phyloP scores from a whole-genome alignment of 2,113 vertebrate genomes.

The Pomatorhinus ruficollis region DNA sequence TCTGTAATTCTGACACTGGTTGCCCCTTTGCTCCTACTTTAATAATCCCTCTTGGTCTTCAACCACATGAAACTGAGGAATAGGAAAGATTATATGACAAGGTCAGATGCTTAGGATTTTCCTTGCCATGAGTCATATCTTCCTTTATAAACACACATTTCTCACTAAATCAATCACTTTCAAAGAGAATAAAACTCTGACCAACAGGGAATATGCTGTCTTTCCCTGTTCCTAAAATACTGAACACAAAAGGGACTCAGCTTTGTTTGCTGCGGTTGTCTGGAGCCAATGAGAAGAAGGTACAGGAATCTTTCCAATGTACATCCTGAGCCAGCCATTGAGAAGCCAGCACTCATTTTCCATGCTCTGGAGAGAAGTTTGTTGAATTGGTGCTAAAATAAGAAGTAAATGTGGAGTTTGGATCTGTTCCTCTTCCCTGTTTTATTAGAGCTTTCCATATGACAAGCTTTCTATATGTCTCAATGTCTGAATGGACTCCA shows the following conservation, averaged over 20 bases:
- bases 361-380: not conserved
- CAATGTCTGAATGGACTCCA: not conserved
- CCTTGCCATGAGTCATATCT: not conserved
- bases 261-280: not conserved
- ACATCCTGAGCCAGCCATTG: not conserved
- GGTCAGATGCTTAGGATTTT: not conserved
- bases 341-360: not conserved
- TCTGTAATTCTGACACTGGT: not conserved
- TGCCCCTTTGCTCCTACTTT: not conserved
- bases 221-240: not conserved
- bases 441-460: constrained; percentile 7
- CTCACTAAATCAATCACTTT: not conserved
- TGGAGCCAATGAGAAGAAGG: not conserved
- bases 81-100: not conserved
- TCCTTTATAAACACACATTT: not conserved
- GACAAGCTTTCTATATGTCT: not conserved
- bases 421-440: not conserved
- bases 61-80: not conserved
- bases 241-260: not conserved
- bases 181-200: not conserved
- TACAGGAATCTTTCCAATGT: not conserved
- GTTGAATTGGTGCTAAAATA: not conserved
- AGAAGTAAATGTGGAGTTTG: not conserved
- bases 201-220: not conserved
- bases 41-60: not conserved